A percentile compares a stretch with the other conserved stretches of the same genome.
phyloP scores from a whole-genome alignment of 2,888 invertebrate species.

The Drosophila conformis region DNA sequence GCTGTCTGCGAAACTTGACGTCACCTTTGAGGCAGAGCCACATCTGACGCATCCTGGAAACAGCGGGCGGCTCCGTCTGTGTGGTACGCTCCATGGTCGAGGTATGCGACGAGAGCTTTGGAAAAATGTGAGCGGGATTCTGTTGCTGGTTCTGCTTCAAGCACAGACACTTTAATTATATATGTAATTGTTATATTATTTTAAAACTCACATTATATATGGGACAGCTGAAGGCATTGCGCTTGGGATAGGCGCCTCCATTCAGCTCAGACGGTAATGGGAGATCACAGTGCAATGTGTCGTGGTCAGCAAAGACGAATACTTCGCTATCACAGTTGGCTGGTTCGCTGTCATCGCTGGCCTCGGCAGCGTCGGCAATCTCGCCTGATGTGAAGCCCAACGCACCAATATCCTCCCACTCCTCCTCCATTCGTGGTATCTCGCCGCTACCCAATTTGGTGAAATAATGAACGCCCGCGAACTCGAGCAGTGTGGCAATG shows the following conservation, averaged over 20 bases:
- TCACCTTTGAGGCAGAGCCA: conserved; percentile 92
- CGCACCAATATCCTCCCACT: conserved; percentile 91
- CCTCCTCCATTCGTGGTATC: conserved; percentile 91
- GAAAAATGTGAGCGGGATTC: conserved; percentile 85
- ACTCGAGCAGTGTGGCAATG: conserved; percentile 96
- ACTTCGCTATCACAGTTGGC: conserved; percentile 59
- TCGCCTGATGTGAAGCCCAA: conserved; percentile 85
- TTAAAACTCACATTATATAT: conserved; percentile 87
- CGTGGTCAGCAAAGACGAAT: conserved; percentile 59
- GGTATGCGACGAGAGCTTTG: conserved; percentile 83
- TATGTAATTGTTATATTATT: no score
- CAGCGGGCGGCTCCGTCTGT: conserved; percentile 90
- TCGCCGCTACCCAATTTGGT: conserved; percentile 96
- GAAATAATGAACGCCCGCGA: conserved; percentile 98
- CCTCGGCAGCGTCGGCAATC: conserved; percentile 44
- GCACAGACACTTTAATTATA: neutral
- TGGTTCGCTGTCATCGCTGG: conserved; percentile 61
- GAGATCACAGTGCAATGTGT: conserved; percentile 66
- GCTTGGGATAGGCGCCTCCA: conserved; percentile 84
- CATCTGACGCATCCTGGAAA: conserved; percentile 92
- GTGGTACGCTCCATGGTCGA: conserved; percentile 93
- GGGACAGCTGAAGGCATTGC: conserved; percentile 88
- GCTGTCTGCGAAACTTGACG: conserved; percentile 90
- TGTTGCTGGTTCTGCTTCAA: conserved; percentile 57
- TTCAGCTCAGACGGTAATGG: conserved; percentile 80